Percentiles rank a stretch among this genome's conserved stretches.
These are phyloP conservation scores for Anastrepha ludens DNA, from an alignment of 1,140 invertebrate genomes.

Conservation along the genomic window DNA sequence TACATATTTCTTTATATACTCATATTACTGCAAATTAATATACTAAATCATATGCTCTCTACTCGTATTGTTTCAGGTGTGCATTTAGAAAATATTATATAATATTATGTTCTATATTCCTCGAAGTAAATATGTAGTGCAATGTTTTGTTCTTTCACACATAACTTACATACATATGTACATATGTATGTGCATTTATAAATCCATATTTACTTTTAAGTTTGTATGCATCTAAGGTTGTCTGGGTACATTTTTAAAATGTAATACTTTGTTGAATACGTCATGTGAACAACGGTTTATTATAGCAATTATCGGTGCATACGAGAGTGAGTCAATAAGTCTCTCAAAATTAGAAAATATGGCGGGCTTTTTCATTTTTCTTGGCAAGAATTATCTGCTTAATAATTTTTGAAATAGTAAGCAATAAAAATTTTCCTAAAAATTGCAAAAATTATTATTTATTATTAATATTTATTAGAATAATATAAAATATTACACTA, in stretches of 20 bases:
- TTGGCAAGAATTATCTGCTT: too few species aligned
- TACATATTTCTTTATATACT: background rate
- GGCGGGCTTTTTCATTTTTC: background rate
- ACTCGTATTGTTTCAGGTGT: background rate
- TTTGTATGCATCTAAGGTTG: background rate
- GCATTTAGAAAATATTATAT: background rate
- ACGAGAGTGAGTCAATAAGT: too few species aligned
- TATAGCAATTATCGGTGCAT: background rate
- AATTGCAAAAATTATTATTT: too few species aligned
- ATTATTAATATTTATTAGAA: too few species aligned
- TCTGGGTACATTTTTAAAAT: conserved; percentile 40
- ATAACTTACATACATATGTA: background rate
- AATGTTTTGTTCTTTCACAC: background rate
- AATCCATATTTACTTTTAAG: background rate
- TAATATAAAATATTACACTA: too few species aligned
- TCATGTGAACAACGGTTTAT: background rate
- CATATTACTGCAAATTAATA: background rate
- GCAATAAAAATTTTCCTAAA: too few species aligned
- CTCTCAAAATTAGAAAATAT: background rate
- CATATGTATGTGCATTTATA: background rate
- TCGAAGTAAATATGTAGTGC: background rate
- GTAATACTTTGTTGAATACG: conserved; percentile 18
- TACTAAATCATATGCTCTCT: background rate
- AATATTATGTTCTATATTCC: background rate
- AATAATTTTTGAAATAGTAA: too few species aligned